Evolutionary conservation across 2,888 invertebrate genomes (phyloP).

Genomic region (Xanthorhoe spadicearia): DNA sequence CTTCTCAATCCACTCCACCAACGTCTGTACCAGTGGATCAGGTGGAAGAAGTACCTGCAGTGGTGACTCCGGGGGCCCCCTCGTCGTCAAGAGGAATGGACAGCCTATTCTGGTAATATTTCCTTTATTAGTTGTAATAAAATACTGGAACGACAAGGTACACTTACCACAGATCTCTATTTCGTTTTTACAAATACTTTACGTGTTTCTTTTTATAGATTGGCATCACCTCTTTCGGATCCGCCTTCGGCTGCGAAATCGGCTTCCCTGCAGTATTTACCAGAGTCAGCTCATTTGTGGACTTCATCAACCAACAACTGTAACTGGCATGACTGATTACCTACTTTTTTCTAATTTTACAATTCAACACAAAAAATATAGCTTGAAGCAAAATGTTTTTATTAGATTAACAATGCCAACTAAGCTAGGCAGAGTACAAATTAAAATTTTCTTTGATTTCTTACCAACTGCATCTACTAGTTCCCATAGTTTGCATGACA

Average conservation of each 20-base stretch:
- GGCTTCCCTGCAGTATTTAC: conserved; percentile 65
- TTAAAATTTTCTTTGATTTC: no score
- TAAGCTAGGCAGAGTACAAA: no score
- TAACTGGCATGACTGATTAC: conserved; percentile 35
- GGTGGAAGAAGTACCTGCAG: conserved; percentile 50
- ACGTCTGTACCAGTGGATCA: conserved; percentile 58
- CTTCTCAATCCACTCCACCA: conserved; percentile 49
- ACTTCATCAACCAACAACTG: conserved; percentile 55
- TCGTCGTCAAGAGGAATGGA: conserved; percentile 43
- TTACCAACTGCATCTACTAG: no score
- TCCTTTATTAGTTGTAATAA: background rate
- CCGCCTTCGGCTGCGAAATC: conserved; percentile 53
- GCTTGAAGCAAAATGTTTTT: no score
- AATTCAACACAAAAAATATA: no score
- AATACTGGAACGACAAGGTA: no score
- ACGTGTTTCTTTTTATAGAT: conserved; percentile 45
- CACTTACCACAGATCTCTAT: no score
- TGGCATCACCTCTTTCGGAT: conserved; percentile 66
- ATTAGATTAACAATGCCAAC: no score
- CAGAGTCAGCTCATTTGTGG: conserved; percentile 60
- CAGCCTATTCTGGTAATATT: conserved; percentile 28
- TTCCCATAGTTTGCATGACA: background rate
- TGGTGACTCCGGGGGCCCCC: conserved; percentile 66
- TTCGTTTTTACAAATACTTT: no score
- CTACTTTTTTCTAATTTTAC: no score